Evolutionary conservation across 2,113 vertebrate species (phyloP).

Genomic region (Riparia riparia): DNA sequence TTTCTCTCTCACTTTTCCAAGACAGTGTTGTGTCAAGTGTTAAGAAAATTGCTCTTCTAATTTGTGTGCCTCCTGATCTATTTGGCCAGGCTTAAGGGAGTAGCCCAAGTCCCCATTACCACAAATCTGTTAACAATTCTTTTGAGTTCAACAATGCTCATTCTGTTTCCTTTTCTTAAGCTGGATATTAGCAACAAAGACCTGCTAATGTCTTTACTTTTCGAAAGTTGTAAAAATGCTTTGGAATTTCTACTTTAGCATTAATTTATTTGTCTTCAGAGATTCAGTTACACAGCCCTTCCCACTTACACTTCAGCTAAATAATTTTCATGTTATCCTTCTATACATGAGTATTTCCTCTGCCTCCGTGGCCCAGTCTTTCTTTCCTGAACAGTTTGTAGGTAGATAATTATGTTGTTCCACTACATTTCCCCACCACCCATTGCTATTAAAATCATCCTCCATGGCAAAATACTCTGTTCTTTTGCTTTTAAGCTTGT

Average conservation of each 20-base stretch:
- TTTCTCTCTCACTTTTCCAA: neutral
- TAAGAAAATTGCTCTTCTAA: neutral
- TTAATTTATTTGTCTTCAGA: slow-evolving; percentile 42
- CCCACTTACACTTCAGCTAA: neutral
- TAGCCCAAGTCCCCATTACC: neutral
- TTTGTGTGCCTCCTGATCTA: neutral
- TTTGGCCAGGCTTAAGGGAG: neutral
- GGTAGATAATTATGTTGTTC: neutral
- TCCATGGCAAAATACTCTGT: neutral
- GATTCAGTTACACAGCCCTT: neutral
- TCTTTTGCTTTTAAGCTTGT: slow-evolving; percentile 4
- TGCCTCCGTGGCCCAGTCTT: neutral
- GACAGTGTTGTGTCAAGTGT: rapidly evolving
- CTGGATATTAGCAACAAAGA: slow-evolving; percentile 5
- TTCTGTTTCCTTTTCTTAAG: neutral
- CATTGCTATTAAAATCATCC: neutral
- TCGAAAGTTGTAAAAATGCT: slow-evolving; percentile 9
- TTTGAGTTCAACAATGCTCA: neutral
- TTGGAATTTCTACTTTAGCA: neutral
- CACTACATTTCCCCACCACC: neutral
- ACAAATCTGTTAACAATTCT: neutral
- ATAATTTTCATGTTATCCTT: neutral
- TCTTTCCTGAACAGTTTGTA: neutral
- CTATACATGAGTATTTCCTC: neutral
- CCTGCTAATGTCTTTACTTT: slow-evolving; percentile 10